These are phyloP conservation scores for Nomada hirtipes DNA, from an alignment of 2,888 invertebrate species.

Conservation along the genomic window DNA sequence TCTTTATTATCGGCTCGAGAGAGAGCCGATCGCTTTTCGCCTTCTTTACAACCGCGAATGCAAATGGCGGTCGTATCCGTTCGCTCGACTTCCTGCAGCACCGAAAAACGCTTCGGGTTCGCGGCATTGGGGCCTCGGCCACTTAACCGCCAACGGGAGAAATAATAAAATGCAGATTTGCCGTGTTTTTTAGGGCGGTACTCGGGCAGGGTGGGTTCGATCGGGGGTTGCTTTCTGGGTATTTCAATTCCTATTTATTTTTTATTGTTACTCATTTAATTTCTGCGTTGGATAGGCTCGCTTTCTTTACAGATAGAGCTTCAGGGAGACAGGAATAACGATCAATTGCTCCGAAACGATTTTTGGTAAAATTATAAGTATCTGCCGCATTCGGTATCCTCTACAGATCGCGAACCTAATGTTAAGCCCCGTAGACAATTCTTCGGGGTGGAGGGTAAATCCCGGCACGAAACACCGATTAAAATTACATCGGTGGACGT, in stretches of 20 bases:
- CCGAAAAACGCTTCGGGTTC: slow-evolving; percentile 49
- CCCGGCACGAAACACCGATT: not conserved
- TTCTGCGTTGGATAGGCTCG: too few relatives aligned
- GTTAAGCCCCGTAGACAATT: not conserved
- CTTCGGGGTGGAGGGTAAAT: not conserved
- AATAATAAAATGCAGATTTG: slow-evolving; percentile 82
- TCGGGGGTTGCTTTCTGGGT: not conserved
- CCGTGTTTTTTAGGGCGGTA: slow-evolving; percentile 8
- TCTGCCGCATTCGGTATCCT: too few relatives aligned
- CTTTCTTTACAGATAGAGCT: too few relatives aligned
- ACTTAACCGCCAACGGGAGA: slow-evolving; percentile 78
- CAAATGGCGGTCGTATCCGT: slow-evolving; percentile 82
- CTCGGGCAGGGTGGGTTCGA: not conserved
- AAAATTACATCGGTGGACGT: slow-evolving; percentile 8
- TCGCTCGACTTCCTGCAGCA: slow-evolving; percentile 74
- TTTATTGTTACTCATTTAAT: not conserved
- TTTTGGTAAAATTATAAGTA: too few relatives aligned
- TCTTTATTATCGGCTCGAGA: slow-evolving; percentile 78
- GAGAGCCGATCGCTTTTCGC: slow-evolving; percentile 78
- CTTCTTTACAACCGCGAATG: slow-evolving; percentile 81
- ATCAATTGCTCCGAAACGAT: too few relatives aligned
- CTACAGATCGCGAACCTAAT: too few relatives aligned
- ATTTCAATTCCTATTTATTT: not conserved
- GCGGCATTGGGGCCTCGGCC: slow-evolving; percentile 53
- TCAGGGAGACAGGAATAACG: too few relatives aligned